Conservation (phyloP, 2,797 vertebrate genomes). For the Fringilla coelebs region DNA sequence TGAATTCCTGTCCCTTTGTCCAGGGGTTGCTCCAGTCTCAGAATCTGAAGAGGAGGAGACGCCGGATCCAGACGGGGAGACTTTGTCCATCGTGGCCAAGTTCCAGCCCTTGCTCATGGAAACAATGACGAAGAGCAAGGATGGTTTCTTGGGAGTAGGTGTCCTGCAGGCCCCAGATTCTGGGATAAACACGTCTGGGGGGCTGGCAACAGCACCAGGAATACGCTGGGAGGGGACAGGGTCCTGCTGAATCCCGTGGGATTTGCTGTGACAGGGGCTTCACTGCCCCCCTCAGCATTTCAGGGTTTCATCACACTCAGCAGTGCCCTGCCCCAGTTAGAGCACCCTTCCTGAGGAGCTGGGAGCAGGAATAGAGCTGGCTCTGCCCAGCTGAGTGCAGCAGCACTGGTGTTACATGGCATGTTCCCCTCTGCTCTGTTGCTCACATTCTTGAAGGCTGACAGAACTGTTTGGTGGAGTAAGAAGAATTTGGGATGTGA, state of each 20-base stretch:
- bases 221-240: rapidly evolving
- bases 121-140: slow-evolving; percentile 98
- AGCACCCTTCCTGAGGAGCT: not conserved
- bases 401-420: not conserved
- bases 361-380: not conserved
- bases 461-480: not conserved
- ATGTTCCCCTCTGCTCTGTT: not conserved
- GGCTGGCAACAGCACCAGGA: not conserved
- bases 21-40: slow-evolving; percentile 80
- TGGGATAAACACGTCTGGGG: not conserved
- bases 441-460: not conserved
- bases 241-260: rapidly evolving
- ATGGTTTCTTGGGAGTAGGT: slow-evolving; percentile 93
- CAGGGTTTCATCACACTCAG: not conserved
- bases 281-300: rapidly evolving
- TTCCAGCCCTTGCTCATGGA: slow-evolving; percentile 93
- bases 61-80: slow-evolving; percentile 87
- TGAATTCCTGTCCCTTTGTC: not conserved
- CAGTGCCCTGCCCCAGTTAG: not conserved
- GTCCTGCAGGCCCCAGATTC: not conserved
- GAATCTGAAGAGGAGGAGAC: slow-evolving; percentile 88
- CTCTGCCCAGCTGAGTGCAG: not conserved
- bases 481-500: not conserved
- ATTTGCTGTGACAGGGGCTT: not conserved
- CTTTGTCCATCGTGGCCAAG: slow-evolving; percentile 82